Conservation (phyloP, 2,113 vertebrate species). For the Andinoacara biseriatus region DNA sequence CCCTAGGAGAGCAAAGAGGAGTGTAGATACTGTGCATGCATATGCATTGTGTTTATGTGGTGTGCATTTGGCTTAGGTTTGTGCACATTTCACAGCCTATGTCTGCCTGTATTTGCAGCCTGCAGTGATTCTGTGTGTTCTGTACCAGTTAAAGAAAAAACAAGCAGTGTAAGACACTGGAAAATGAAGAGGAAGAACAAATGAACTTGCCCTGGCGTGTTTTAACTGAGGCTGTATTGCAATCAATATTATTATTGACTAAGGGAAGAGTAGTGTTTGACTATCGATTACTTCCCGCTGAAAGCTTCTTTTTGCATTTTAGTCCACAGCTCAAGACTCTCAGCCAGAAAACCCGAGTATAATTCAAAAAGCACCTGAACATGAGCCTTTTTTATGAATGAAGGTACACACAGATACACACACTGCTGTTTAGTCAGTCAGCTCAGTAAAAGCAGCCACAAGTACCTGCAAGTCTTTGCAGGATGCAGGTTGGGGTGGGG, state of each 20-base stretch:
- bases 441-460: neutral
- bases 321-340: slow-evolving; percentile 3
- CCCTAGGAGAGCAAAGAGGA: slow-evolving; percentile 32
- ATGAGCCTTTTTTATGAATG: slow-evolving; percentile 23
- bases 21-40: neutral
- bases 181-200: slow-evolving; percentile 43
- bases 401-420: neutral
- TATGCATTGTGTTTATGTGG: neutral
- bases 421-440: neutral
- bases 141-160: neutral
- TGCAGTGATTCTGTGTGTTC: slow-evolving; percentile 15
- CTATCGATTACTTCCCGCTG: slow-evolving; percentile 46
- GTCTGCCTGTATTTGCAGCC: slow-evolving; percentile 17
- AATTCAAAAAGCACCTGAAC: slow-evolving; percentile 14
- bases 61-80: slow-evolving; percentile 17
- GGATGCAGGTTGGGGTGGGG: slow-evolving; percentile 9
- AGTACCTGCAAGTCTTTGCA: slow-evolving; percentile 2
- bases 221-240: slow-evolving; percentile 32
- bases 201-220: slow-evolving; percentile 20
- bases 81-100: slow-evolving; percentile 9
- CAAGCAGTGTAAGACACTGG: neutral
- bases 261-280: slow-evolving; percentile 45
- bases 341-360: slow-evolving; percentile 29
- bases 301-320: slow-evolving; percentile 47
- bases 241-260: slow-evolving; percentile 64